Conservation (phyloP, 2,113 vertebrate genomes). For the Corythoichthys intestinalis region DNA sequence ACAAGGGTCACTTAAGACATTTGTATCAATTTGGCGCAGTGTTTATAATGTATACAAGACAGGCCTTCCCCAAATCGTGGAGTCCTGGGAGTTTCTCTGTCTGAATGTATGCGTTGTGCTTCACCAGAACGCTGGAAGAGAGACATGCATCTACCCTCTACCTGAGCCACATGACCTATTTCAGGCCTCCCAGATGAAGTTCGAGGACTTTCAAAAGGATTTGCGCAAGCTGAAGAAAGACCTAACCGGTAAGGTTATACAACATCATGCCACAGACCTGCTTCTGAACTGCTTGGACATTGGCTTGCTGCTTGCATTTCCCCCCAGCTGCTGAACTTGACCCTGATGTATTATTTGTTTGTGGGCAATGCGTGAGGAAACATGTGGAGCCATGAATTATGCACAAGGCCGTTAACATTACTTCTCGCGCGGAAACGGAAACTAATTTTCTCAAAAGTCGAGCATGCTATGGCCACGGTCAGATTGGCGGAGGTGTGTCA, state of each 20-base stretch:
- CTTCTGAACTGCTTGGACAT: not conserved
- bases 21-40: constrained; percentile 32
- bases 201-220: constrained; percentile 95
- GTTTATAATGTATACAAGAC: constrained; percentile 29
- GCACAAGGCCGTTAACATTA: constrained; percentile 26
- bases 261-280: not conserved
- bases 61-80: constrained; percentile 39
- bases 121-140: constrained; percentile 85
- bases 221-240: constrained; percentile 93
- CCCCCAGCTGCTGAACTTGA: constrained; percentile 5
- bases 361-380: constrained; percentile 15
- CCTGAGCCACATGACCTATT: constrained; percentile 96
- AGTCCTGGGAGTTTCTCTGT: constrained; percentile 42
- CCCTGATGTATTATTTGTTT: constrained; percentile 17
- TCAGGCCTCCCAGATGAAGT: constrained; percentile 93
- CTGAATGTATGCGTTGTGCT: constrained; percentile 45
- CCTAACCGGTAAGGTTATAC: constrained; percentile 75
- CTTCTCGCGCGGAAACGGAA: constrained; percentile 25
- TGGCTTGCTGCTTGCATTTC: not conserved
- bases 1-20: constrained; percentile 29
- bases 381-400: constrained; percentile 13
- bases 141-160: constrained; percentile 86
- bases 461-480: constrained; percentile 50
- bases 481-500: constrained; percentile 42
- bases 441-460: constrained; percentile 36